A percentile compares a stretch with the other conserved stretches of the same genome.
phyloP scores from a whole-genome alignment of 2,113 vertebrate genomes.

The Nematolebias whitei region DNA sequence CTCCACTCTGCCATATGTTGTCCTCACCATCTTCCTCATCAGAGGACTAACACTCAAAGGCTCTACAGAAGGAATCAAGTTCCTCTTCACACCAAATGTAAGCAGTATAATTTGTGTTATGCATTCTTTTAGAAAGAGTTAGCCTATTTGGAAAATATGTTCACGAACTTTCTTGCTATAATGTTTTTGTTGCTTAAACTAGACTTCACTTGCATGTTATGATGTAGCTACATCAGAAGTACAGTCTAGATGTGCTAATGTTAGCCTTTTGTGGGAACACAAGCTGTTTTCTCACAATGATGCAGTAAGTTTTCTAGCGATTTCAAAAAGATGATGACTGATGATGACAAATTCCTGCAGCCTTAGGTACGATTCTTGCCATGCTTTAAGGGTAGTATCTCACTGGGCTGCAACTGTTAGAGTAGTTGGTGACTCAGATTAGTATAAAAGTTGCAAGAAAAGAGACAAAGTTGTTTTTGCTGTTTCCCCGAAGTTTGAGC shows the following conservation, averaged over 20 bases:
- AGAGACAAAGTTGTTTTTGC: too few relatives aligned
- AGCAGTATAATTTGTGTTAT: constrained; percentile 47
- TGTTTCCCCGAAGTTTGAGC: too few relatives aligned
- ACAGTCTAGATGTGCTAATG: too few relatives aligned
- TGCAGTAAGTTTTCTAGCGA: too few relatives aligned
- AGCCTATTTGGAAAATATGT: background rate
- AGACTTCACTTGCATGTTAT: background rate
- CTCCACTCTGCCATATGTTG: constrained; percentile 91
- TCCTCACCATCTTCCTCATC: constrained; percentile 95
- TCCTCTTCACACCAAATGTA: constrained; percentile 94
- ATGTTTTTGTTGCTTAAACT: background rate
- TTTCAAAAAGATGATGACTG: too few relatives aligned
- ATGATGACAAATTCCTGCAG: too few relatives aligned
- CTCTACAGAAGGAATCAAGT: constrained; percentile 86
- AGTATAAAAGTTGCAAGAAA: too few relatives aligned
- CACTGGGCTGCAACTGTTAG: too few relatives aligned
- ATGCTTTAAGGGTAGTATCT: too few relatives aligned
- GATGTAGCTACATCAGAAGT: background rate
- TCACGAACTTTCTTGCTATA: background rate
- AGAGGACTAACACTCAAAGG: constrained; percentile 94
- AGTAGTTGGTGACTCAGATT: too few relatives aligned
- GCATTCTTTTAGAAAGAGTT: background rate
- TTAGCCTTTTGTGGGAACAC: too few relatives aligned
- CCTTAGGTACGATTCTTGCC: background rate
- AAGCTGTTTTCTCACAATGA: too few relatives aligned